A percentile compares a stretch with the other conserved stretches of the same genome.
These are phyloP conservation scores for Dicycla oo DNA, from an alignment of 2,888 invertebrate species.

Conservation along the genomic window DNA sequence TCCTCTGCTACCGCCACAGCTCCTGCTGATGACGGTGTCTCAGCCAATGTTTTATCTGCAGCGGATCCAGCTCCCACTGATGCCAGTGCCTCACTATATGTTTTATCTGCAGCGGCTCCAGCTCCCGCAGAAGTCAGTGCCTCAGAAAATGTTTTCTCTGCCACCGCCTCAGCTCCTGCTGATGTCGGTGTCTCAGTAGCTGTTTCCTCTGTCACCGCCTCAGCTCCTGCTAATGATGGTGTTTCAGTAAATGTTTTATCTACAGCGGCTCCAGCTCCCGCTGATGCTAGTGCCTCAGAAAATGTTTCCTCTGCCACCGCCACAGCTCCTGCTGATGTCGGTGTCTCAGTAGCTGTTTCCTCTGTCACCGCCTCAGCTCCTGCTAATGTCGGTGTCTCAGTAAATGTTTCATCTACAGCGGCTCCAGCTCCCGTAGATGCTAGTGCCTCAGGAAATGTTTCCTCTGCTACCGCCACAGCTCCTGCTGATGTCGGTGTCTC, in stretches of 20 bases:
- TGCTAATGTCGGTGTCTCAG: background rate
- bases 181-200: background rate
- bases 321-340: background rate
- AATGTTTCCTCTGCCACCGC: background rate
- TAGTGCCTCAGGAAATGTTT: background rate
- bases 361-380: background rate
- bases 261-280: background rate
- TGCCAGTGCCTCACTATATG: too few relatives aligned
- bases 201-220: background rate
- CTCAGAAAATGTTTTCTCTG: constrained; percentile 16
- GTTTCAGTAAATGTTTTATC: background rate
- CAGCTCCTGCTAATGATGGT: background rate
- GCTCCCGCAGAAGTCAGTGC: too few relatives aligned
- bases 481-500: background rate
- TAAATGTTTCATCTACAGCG: fast-evolving
- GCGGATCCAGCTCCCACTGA: too few relatives aligned
- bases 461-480: fast-evolving
- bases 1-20: too few relatives aligned
- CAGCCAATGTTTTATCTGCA: too few relatives aligned
- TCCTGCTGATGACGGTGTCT: too few relatives aligned
- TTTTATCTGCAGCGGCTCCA: too few relatives aligned
- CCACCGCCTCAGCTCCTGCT: background rate
- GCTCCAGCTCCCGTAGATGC: background rate
- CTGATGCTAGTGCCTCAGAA: background rate
- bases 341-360: fast-evolving